These are phyloP conservation scores for Eupeodes luniger DNA, from an alignment of 2,888 invertebrate species.

Conservation along the genomic window DNA sequence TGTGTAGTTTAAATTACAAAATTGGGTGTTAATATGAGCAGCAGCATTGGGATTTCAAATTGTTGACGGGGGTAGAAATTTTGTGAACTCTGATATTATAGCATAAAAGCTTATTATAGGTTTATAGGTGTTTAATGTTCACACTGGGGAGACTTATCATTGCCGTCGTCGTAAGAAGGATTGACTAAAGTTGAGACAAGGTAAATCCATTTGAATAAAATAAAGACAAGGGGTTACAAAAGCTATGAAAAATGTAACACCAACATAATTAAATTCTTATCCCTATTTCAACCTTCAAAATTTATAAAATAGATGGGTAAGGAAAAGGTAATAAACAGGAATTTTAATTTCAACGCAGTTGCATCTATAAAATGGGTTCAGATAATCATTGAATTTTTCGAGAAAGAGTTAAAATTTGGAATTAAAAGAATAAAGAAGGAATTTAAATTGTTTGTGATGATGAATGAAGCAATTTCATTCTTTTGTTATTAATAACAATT, in stretches of 20 bases:
- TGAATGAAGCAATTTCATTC: too few species aligned
- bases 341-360: too few species aligned
- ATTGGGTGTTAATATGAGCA: not conserved
- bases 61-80: not conserved
- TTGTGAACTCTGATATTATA: not conserved
- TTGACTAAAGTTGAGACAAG: not conserved
- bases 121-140: not conserved
- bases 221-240: not conserved
- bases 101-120: not conserved
- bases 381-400: too few species aligned
- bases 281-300: too few species aligned
- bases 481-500: too few species aligned
- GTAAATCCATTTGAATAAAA: not conserved
- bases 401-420: too few species aligned
- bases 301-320: too few species aligned
- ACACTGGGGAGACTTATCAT: not conserved
- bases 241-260: not conserved
- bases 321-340: too few species aligned
- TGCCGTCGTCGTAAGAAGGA: not conserved
- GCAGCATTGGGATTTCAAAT: not conserved
- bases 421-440: too few species aligned
- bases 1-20: slow-evolving; percentile 26
- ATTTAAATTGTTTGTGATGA: too few species aligned
- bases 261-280: too few species aligned
- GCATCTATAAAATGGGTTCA: too few species aligned